phyloP scores from a whole-genome alignment of 2,888 invertebrate species.

The Elgonia sp. region DNA sequence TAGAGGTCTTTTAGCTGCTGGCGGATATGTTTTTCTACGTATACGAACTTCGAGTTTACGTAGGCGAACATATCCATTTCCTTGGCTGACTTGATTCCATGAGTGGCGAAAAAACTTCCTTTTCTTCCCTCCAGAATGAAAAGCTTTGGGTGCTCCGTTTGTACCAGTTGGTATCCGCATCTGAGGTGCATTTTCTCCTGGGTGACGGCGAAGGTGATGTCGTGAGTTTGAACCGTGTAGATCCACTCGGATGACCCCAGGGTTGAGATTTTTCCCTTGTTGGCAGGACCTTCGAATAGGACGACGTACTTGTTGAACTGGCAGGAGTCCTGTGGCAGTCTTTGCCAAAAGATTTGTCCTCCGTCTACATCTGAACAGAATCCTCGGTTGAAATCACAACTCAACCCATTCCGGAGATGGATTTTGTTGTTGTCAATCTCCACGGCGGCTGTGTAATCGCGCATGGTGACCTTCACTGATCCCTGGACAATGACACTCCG shows the following conservation, averaged over 20 bases:
- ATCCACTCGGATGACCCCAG: neutral
- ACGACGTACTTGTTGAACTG: slow-evolving; percentile 60
- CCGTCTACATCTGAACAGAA: slow-evolving; percentile 58
- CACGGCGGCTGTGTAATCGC: slow-evolving; percentile 13
- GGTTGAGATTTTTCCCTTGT: neutral
- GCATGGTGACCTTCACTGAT: slow-evolving; percentile 34
- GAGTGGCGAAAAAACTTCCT: neutral
- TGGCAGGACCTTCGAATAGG: slow-evolving; percentile 71
- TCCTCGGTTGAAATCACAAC: slow-evolving; percentile 11
- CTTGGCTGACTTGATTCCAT: neutral
- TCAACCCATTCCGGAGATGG: slow-evolving; percentile 31
- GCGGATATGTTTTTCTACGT: too few species aligned
- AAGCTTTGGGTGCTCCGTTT: too few species aligned
- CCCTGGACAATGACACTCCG: slow-evolving; percentile 69
- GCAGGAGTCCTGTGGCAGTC: slow-evolving; percentile 42
- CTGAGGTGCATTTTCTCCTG: neutral
- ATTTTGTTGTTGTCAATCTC: slow-evolving; percentile 51
- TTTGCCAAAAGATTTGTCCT: slow-evolving; percentile 60
- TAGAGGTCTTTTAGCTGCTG: slow-evolving; percentile 70
- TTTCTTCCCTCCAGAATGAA: too few species aligned
- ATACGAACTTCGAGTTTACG: too few species aligned
- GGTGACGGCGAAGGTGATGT: neutral
- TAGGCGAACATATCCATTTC: too few species aligned
- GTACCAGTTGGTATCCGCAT: slow-evolving; percentile 29
- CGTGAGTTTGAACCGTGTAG: neutral